phyloP scores from a whole-genome alignment of 2,113 vertebrate species.

The Ptyas mucosa region DNA sequence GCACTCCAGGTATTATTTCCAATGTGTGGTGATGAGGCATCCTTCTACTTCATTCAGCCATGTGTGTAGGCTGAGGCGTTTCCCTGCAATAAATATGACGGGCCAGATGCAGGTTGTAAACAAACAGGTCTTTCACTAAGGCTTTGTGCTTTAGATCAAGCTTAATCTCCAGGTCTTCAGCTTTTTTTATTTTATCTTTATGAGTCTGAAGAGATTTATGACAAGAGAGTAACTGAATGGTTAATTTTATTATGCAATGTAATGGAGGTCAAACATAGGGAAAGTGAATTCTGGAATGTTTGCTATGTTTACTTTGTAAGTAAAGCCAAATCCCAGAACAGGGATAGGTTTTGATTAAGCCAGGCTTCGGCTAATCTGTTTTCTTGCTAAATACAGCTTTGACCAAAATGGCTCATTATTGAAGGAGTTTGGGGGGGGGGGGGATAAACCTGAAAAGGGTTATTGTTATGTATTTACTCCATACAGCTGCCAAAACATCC shows the following conservation, averaged over 20 bases:
- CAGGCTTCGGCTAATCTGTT: constrained; percentile 14
- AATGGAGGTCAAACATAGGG: constrained; percentile 13
- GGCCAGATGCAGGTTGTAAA: not conserved
- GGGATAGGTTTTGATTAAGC: constrained; percentile 29
- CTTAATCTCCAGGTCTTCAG: not conserved
- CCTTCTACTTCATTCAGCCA: not conserved
- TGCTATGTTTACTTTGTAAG: constrained; percentile 33
- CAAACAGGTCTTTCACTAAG: not conserved
- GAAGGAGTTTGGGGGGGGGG: not conserved
- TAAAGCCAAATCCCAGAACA: constrained; percentile 29
- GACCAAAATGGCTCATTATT: not conserved
- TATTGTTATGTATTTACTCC: not conserved
- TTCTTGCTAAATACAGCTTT: constrained; percentile 16
- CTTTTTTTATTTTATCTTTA: not conserved
- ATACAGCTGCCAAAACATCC: not conserved
- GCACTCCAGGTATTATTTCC: not conserved
- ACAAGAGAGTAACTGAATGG: constrained; percentile 1
- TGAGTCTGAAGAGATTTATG: not conserved
- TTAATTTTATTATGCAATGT: constrained; percentile 8
- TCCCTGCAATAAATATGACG: not conserved
- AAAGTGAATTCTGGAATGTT: constrained; percentile 24
- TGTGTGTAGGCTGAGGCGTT: not conserved
- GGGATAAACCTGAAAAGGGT: not conserved
- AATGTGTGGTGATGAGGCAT: not conserved
- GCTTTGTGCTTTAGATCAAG: not conserved